Conservation (phyloP, 2,797 vertebrate genomes). For the Leuciscus waleckii region DNA sequence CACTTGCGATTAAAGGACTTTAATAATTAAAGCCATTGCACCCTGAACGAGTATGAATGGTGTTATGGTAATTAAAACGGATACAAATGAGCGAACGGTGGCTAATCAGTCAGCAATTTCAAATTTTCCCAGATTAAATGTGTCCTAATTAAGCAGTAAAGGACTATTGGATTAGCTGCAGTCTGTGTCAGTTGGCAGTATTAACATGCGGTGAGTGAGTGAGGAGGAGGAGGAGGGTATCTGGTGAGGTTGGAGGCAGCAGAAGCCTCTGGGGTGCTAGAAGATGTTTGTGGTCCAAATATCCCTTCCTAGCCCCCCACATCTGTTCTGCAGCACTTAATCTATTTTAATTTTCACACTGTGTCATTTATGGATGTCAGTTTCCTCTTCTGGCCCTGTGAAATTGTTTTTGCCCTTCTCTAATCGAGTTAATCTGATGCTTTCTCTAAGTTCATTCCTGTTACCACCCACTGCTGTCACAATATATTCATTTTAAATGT, state of each 20-base stretch:
- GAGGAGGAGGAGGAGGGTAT: slow-evolving; percentile 33
- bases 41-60: slow-evolving; percentile 36
- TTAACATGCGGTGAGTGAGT: slow-evolving; percentile 41
- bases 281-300: slow-evolving; percentile 1
- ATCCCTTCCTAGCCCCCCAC: background rate
- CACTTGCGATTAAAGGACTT: slow-evolving; percentile 36
- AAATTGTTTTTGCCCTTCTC: slow-evolving; percentile 44
- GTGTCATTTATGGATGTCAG: slow-evolving; percentile 39
- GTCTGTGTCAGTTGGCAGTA: slow-evolving; percentile 38
- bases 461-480: slow-evolving; percentile 29
- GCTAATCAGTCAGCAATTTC: slow-evolving; percentile 54
- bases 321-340: slow-evolving; percentile 48
- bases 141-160: slow-evolving; percentile 57
- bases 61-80: slow-evolving; percentile 51
- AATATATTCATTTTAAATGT: slow-evolving; percentile 36
- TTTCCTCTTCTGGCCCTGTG: slow-evolving; percentile 40
- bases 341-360: slow-evolving; percentile 42
- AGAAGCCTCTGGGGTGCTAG: background rate
- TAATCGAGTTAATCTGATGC: slow-evolving; percentile 45
- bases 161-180: slow-evolving; percentile 56
- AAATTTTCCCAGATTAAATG: slow-evolving; percentile 57
- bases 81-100: slow-evolving; percentile 40
- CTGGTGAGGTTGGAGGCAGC: slow-evolving; percentile 15
- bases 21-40: slow-evolving; percentile 47
- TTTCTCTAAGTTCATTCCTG: slow-evolving; percentile 38